A percentile compares a stretch with the other conserved stretches of the same genome.
These are phyloP conservation scores for Chalcosyrphus nemorum DNA, from an alignment of 2,888 invertebrate genomes.

Conservation along the genomic window DNA sequence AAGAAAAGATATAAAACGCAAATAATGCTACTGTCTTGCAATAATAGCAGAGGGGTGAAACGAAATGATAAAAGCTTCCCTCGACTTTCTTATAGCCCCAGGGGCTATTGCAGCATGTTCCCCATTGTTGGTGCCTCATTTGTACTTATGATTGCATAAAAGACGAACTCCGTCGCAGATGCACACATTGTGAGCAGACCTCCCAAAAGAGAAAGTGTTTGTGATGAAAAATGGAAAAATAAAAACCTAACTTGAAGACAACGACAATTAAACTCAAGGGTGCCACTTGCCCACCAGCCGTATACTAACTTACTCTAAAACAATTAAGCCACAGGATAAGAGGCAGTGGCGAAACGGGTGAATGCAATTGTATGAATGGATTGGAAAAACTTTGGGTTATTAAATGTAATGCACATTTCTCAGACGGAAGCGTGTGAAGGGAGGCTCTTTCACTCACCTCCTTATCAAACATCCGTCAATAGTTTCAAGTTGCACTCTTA, in stretches of 20 bases:
- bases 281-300: constrained; percentile 52
- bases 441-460: not conserved
- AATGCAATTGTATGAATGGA: constrained; percentile 1
- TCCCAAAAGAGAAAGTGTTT: not conserved
- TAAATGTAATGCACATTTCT: constrained; percentile 13
- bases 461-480: not conserved
- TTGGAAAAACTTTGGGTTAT: constrained; percentile 38
- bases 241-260: constrained; percentile 62
- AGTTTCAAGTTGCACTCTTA: constrained; percentile 43
- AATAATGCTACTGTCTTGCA: constrained; percentile 50
- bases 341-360: not conserved
- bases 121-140: constrained; percentile 57
- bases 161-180: constrained; percentile 53
- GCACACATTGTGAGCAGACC: constrained; percentile 26
- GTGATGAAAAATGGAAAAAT: constrained; percentile 5
- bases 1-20: not conserved
- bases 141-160: constrained; percentile 71
- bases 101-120: constrained; percentile 28
- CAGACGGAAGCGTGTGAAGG: not conserved
- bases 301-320: constrained; percentile 36
- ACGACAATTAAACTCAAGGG: constrained; percentile 65
- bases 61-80: constrained; percentile 67
- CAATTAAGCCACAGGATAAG: constrained; percentile 47
- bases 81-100: constrained; percentile 43
- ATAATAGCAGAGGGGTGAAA: constrained; percentile 55